Evolutionary conservation across 2,888 invertebrate genomes (phyloP), one percentile per base, ranked within the genome.

Genomic region (Drosophila neotestacea): DNA sequence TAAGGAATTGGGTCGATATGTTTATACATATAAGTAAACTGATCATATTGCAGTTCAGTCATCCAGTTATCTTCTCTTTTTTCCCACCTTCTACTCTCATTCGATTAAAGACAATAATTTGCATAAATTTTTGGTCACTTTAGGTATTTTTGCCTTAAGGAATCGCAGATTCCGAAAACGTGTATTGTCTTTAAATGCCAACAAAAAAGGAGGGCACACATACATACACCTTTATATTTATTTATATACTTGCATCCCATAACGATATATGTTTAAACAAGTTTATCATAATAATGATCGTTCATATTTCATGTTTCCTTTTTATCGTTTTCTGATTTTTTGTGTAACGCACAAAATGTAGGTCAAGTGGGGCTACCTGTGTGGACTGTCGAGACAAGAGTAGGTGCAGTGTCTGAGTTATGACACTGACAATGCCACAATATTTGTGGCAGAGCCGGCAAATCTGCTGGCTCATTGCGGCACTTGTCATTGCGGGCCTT

Each of bases 391-490:
- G 63, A 62, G 41, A n/a, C 30, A 10, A 27, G 36, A 32, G 38
- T 59, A 36, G 74, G 62, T 56, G 16, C 56, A n/a, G 73, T 46
- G 74, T 47, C 39, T 54, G 48, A 73, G 80, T 80, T 86, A 85
- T 86, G 85, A 85, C 84, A 78, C 79, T 59, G 59, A 67, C 65
- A 30, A 74, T 81, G 89, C 77, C 73, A 62, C 73, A 72, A 41
- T 71, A 66, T 28, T 44, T 39, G 61, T 50, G 59, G 27, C 65
- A 58, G 62, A 66, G 48, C 41, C 66, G 69, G 70, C 77, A 54
- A 70, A 73, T 81, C 10, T 88, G 89, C 87, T 85, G 87, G 73
- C 81, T 90, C 89, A 81, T 90, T 39, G 64, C 70, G 59, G 52
- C 60, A 44, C 56, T 85, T 46, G 87, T 30, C 32, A 61, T 85